phyloP scores from a whole-genome alignment of 1,140 invertebrate genomes.

The Hormaphis cornu region DNA sequence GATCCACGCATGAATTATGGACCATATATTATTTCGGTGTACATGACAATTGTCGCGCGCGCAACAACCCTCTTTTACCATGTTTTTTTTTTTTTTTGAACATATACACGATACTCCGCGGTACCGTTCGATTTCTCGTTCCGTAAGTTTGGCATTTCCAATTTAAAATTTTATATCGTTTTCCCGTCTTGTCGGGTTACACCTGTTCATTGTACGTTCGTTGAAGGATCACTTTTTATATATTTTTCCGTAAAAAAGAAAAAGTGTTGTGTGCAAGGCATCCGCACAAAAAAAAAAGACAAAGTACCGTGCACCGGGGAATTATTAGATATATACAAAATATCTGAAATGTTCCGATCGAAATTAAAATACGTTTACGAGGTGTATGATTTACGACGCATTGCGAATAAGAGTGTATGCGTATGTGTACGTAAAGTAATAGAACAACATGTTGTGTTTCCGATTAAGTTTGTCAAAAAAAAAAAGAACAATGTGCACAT shows the following conservation, averaged over 20 bases:
- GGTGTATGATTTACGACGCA: not conserved
- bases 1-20: constrained; percentile 16
- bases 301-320: not conserved
- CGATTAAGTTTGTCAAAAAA: not conserved
- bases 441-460: not conserved
- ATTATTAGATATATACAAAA: not conserved
- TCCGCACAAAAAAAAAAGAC: not conserved
- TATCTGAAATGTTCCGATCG: too few species aligned
- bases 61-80: not conserved
- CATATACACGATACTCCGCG: too few species aligned
- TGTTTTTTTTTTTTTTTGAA: too few species aligned
- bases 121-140: constrained; percentile 23
- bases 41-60: constrained; percentile 12
- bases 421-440: too few species aligned
- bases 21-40: constrained; percentile 25
- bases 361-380: constrained; percentile 11
- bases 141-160: constrained; percentile 28
- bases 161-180: constrained; percentile 30
- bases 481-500: not conserved
- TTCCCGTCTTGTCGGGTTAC: not conserved
- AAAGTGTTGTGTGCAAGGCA: not conserved
- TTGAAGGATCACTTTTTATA: constrained; percentile 17
- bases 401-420: too few species aligned
- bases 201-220: constrained; percentile 18
- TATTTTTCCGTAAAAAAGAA: constrained; percentile 8